Evolutionary conservation across 2,888 invertebrate species (phyloP).

Genomic region (Phalera bucephala): DNA sequence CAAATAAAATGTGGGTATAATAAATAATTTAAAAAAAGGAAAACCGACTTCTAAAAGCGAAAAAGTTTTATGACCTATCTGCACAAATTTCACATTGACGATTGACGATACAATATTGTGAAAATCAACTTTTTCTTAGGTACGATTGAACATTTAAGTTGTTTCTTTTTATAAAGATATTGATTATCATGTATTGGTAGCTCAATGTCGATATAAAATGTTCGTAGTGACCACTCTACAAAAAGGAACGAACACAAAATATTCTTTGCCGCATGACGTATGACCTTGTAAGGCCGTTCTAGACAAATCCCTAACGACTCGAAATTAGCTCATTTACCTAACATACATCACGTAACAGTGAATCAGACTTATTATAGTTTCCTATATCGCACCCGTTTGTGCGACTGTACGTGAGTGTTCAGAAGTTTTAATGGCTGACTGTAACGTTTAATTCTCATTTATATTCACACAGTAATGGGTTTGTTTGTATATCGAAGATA

Average conservation of each 20-base stretch:
- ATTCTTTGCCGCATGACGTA: constrained; percentile 51
- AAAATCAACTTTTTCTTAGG: too few relatives aligned
- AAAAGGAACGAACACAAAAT: constrained; percentile 18
- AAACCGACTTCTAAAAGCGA: too few relatives aligned
- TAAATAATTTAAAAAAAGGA: too few relatives aligned
- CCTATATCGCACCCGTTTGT: constrained; percentile 16
- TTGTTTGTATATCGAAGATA: too few relatives aligned
- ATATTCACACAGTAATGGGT: too few relatives aligned
- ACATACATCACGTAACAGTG: constrained; percentile 31
- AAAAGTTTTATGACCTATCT: too few relatives aligned
- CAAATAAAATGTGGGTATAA: too few relatives aligned
- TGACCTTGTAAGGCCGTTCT: constrained; percentile 70
- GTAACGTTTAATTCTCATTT: too few relatives aligned
- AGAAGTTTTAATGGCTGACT: background rate
- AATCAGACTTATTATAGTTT: constrained; percentile 23
- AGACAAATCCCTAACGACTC: constrained; percentile 54
- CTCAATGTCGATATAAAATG: background rate
- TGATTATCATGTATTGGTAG: background rate
- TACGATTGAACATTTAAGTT: too few relatives aligned
- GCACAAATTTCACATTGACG: too few relatives aligned
- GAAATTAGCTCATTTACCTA: constrained; percentile 27
- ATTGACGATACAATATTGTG: too few relatives aligned
- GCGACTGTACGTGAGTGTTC: background rate
- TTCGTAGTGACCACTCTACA: constrained; percentile 18
- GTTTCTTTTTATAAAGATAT: too few relatives aligned